Percentiles rank a stretch among this genome's conserved stretches.
These are phyloP conservation scores for Venustaconcha ellipsiformis DNA, from an alignment of 1,140 invertebrate species.

Conservation along the genomic window DNA sequence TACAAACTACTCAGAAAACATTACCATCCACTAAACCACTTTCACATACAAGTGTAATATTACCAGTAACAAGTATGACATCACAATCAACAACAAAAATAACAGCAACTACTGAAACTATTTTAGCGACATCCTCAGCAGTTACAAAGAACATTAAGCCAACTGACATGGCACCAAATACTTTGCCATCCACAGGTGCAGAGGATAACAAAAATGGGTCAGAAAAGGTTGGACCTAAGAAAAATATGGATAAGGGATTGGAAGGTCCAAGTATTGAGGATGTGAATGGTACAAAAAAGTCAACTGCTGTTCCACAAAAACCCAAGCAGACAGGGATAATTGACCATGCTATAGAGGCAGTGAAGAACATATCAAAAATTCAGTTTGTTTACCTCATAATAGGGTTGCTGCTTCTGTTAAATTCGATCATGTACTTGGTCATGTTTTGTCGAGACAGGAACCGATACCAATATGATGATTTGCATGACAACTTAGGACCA, in stretches of 20 bases:
- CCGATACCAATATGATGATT: neutral
- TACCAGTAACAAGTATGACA: slow-evolving; percentile 11
- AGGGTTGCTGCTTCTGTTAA: slow-evolving; percentile 66
- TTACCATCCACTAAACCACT: slow-evolving; percentile 27
- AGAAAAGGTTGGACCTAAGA: too few species aligned
- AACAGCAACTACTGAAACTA: slow-evolving; percentile 24
- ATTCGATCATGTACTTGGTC: slow-evolving; percentile 67
- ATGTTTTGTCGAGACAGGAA: slow-evolving; percentile 66
- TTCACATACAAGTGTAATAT: slow-evolving; percentile 2
- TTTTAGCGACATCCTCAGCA: neutral
- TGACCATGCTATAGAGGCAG: slow-evolving; percentile 27
- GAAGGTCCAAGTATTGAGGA: too few species aligned
- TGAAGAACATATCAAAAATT: slow-evolving; percentile 66
- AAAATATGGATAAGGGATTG: too few species aligned
- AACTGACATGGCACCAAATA: too few species aligned
- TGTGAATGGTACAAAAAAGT: neutral
- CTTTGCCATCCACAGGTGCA: too few species aligned
- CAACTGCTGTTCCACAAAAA: slow-evolving; percentile 7
- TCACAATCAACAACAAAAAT: slow-evolving; percentile 13
- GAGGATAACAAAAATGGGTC: too few species aligned
- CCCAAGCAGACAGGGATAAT: slow-evolving; percentile 24
- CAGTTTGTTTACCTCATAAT: slow-evolving; percentile 71
- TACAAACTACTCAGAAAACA: slow-evolving; percentile 14
- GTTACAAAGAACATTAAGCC: too few species aligned
- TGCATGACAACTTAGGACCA: slow-evolving; percentile 34